phyloP scores from a whole-genome alignment of 2,113 vertebrate species.

The Syrmaticus mikado region DNA sequence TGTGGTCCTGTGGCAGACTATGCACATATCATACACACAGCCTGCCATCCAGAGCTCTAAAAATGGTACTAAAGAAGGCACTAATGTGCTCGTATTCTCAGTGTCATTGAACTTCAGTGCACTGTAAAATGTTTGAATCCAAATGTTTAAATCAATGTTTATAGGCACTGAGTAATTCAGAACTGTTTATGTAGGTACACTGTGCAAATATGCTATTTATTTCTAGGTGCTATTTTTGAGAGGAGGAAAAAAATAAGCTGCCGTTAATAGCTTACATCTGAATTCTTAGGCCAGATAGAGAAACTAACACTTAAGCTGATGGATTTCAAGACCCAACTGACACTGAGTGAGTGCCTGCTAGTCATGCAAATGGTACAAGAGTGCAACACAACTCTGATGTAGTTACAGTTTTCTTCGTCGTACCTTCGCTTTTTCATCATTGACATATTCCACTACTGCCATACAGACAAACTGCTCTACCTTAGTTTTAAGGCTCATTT shows the following conservation, averaged over 20 bases:
- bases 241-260: not conserved
- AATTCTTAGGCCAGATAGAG: not conserved
- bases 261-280: not conserved
- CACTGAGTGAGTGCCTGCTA: not conserved
- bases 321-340: not conserved
- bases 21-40: not conserved
- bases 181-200: not conserved
- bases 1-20: not conserved
- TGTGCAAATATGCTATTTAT: not conserved
- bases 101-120: not conserved
- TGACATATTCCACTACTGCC: not conserved
- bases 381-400: not conserved
- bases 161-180: not conserved
- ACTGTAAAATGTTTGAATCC: constrained; percentile 23
- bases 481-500: constrained; percentile 21
- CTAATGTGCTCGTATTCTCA: not conserved
- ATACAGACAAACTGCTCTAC: not conserved
- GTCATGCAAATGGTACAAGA: not conserved
- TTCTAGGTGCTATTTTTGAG: constrained; percentile 26
- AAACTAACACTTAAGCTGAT: not conserved
- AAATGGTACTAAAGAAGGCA: not conserved
- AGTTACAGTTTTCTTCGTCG: not conserved
- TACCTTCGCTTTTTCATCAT: not conserved
- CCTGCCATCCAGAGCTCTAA: constrained; percentile 23
- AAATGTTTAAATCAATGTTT: constrained; percentile 42